phyloP scores from a whole-genome alignment of 2,113 vertebrate genomes.

The Sorex araneus region DNA sequence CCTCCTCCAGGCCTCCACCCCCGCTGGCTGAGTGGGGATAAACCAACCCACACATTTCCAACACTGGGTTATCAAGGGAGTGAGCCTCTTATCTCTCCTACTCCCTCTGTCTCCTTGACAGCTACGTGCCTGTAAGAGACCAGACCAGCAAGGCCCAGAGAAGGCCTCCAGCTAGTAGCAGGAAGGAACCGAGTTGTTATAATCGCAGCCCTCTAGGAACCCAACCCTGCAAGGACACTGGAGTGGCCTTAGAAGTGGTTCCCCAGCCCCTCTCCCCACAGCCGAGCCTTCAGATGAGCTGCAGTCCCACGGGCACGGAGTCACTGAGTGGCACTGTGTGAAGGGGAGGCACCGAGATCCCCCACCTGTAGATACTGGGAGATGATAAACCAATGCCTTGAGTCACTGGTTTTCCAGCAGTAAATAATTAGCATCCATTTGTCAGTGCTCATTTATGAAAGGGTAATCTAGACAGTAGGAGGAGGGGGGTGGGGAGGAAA shows the following conservation, averaged over 20 bases:
- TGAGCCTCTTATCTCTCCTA: background rate
- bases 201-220: background rate
- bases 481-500: background rate
- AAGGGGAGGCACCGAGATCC: background rate
- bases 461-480: conserved; percentile 8
- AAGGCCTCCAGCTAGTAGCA: background rate
- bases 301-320: background rate
- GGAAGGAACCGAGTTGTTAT: no score
- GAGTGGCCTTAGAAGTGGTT: background rate
- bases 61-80: background rate
- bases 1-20: background rate
- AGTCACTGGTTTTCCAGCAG: background rate
- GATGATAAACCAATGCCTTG: background rate
- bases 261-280: background rate
- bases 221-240: background rate
- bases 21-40: background rate
- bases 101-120: background rate
- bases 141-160: background rate
- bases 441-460: background rate
- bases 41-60: background rate
- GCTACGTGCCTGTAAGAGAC: background rate
- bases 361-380: background rate
- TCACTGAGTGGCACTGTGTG: background rate
- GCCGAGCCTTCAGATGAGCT: background rate
- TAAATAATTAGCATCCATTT: background rate